These are phyloP conservation scores for Enteromius afrohamiltoni DNA, from an alignment of 2,797 vertebrate species.

Conservation along the genomic window DNA sequence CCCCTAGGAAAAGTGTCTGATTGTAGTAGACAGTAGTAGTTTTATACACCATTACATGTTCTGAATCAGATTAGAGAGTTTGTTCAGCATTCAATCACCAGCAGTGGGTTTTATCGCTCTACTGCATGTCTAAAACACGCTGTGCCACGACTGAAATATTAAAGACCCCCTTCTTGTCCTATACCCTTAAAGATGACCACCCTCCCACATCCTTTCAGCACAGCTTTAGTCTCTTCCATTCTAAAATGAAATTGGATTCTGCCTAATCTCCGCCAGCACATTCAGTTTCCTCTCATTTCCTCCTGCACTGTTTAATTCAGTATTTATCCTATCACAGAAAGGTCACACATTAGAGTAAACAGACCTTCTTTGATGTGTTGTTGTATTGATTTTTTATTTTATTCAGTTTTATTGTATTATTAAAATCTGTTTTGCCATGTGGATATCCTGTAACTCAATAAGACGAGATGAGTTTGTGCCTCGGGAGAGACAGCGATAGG, in stretches of 20 bases:
- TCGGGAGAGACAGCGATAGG: constrained; percentile 21
- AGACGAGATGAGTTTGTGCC: constrained; percentile 38
- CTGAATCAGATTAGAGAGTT: not conserved
- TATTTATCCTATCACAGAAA: constrained; percentile 18
- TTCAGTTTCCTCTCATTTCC: constrained; percentile 31
- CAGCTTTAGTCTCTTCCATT: constrained; percentile 17
- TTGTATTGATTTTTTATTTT: constrained; percentile 32
- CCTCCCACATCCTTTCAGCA: constrained; percentile 53
- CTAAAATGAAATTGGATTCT: constrained; percentile 37
- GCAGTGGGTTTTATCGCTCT: constrained; percentile 15
- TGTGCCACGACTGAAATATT: constrained; percentile 64
- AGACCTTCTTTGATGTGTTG: not conserved
- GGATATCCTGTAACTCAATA: constrained; percentile 43
- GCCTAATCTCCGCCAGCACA: constrained; percentile 29
- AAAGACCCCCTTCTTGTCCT: constrained; percentile 58
- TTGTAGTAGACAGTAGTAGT: not conserved
- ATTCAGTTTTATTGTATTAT: constrained; percentile 6
- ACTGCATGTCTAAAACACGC: constrained; percentile 37
- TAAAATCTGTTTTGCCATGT: constrained; percentile 3
- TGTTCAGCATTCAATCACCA: not conserved
- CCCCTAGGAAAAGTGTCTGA: not conserved
- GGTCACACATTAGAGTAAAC: constrained; percentile 7
- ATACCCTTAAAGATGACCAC: constrained; percentile 57
- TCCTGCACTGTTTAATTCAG: constrained; percentile 18
- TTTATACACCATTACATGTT: constrained; percentile 2